Percentiles rank a stretch among this genome's conserved stretches.
Conservation (phyloP, 2,888 invertebrate genomes). For the Bruchidius siliquastri region DNA sequence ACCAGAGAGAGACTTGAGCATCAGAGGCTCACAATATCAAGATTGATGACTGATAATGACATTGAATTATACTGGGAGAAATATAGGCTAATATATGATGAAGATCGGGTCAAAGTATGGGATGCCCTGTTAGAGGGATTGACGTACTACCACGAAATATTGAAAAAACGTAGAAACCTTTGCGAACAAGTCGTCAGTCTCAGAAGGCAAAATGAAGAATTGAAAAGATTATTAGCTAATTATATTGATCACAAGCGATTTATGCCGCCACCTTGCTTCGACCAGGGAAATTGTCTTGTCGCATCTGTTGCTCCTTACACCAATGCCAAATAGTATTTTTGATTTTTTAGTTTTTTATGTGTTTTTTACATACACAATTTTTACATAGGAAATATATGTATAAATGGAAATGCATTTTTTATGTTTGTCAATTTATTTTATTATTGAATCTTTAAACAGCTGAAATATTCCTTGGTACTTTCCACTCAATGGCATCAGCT, state of each 20-base stretch:
- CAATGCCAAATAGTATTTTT: no score
- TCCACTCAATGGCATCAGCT: no score
- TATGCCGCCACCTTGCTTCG: slow-evolving; percentile 30
- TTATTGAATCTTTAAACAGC: no score
- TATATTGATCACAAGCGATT: slow-evolving; percentile 42
- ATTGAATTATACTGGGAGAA: slow-evolving; percentile 64
- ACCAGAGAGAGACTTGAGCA: slow-evolving; percentile 41
- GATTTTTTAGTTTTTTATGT: no score
- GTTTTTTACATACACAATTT: no score
- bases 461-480: no score
- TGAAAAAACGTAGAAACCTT: slow-evolving; percentile 65
- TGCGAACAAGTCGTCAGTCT: slow-evolving; percentile 62
- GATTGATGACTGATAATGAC: slow-evolving; percentile 52
- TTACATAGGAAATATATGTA: no score
- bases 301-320: not conserved
- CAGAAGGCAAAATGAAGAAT: slow-evolving; percentile 63
- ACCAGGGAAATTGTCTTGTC: not conserved
- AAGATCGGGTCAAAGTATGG: slow-evolving; percentile 66
- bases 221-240: slow-evolving; percentile 63
- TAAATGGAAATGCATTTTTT: no score
- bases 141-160: slow-evolving; percentile 59
- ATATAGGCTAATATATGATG: slow-evolving; percentile 57
- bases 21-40: slow-evolving; percentile 50
- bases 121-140: slow-evolving; percentile 61
- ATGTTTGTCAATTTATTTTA: no score